These are phyloP conservation scores for Gnathonemus longibarbis DNA, from an alignment of 2,113 vertebrate genomes.

Conservation along the genomic window DNA sequence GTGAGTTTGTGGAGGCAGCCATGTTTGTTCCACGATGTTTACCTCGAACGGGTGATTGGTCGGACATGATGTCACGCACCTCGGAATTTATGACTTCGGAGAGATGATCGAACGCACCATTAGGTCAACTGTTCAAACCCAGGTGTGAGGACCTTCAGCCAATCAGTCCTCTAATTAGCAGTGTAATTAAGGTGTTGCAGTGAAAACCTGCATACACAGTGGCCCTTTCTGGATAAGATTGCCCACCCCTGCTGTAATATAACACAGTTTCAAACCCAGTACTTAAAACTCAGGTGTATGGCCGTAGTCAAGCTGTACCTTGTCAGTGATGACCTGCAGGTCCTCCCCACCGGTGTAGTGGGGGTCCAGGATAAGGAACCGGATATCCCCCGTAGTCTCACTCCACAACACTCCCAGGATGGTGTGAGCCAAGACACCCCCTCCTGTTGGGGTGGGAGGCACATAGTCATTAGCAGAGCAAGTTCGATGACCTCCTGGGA, in stretches of 20 bases:
- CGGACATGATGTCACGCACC: no score
- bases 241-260: neutral
- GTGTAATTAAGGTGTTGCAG: neutral
- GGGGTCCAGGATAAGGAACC: conserved; percentile 88
- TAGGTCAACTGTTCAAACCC: neutral
- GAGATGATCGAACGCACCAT: no score
- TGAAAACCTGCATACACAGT: neutral
- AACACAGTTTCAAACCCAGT: neutral
- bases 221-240: neutral
- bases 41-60: no score
- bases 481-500: neutral
- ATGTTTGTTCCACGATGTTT: no score
- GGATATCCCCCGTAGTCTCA: conserved; percentile 79
- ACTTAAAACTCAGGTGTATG: neutral
- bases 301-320: conserved; percentile 57
- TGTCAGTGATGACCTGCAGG: conserved; percentile 78
- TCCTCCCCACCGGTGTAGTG: conserved; percentile 95
- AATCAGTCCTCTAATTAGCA: neutral
- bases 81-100: no score
- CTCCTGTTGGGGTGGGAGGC: conserved; percentile 57
- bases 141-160: neutral
- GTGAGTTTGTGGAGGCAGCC: no score
- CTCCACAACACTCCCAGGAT: conserved; percentile 94
- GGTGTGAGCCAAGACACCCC: conserved; percentile 89
- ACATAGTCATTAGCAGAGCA: neutral